Evolutionary conservation across 2,797 vertebrate genomes (phyloP).

Genomic region (Xenentodon cancila): DNA sequence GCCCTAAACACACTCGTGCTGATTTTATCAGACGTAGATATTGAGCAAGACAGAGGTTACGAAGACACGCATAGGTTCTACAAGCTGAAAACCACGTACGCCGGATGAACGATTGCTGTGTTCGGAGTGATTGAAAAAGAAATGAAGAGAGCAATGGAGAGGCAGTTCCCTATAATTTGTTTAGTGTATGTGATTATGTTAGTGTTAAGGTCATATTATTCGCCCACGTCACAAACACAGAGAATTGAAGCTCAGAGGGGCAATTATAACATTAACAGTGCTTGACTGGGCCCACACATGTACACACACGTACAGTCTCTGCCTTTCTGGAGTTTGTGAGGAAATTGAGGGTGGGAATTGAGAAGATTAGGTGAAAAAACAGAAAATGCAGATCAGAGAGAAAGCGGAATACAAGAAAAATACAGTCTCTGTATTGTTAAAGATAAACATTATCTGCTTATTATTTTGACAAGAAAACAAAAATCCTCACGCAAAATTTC

Average conservation of each 20-base stretch:
- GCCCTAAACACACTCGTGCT: constrained; percentile 54
- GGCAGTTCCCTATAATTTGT: constrained; percentile 59
- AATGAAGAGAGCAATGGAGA: constrained; percentile 32
- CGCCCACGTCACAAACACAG: constrained; percentile 50
- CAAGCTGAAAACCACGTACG: constrained; percentile 54
- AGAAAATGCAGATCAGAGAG: neutral
- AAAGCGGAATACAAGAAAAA: too few species aligned
- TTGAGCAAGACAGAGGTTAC: constrained; percentile 16
- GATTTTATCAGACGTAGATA: constrained; percentile 67
- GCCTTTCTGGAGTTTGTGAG: constrained; percentile 26
- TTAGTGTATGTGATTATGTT: constrained; percentile 71
- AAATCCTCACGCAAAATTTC: neutral
- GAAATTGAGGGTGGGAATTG: constrained; percentile 9
- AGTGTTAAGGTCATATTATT: constrained; percentile 62
- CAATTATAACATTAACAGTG: constrained; percentile 59
- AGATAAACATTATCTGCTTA: constrained; percentile 1
- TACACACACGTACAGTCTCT: constrained; percentile 16
- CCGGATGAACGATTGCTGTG: constrained; percentile 43
- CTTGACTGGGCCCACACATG: constrained; percentile 37
- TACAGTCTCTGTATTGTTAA: neutral
- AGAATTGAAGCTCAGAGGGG: constrained; percentile 45
- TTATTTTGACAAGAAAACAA: neutral
- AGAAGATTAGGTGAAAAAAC: constrained; percentile 23
- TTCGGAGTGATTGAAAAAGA: constrained; percentile 38
- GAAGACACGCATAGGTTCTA: constrained; percentile 42